Conservation (phyloP, 2,113 vertebrate species). For the Charadrius vociferus region DNA sequence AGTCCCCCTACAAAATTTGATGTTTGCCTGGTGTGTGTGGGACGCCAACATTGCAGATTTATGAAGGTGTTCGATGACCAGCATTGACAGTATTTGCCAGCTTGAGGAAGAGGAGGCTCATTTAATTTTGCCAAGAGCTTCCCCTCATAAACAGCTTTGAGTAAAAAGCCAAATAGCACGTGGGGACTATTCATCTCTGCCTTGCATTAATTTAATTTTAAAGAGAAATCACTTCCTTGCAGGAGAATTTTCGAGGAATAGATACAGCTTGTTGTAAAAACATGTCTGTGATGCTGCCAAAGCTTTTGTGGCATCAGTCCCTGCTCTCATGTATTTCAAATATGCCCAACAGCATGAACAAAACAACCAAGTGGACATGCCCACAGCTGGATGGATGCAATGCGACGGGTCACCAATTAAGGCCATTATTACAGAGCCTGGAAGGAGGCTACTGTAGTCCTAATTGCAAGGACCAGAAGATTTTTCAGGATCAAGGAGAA, state of each 20-base stretch:
- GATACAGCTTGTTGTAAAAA: background rate
- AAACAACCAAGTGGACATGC: background rate
- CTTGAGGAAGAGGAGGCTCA: background rate
- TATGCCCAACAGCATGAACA: background rate
- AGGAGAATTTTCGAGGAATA: constrained; percentile 34
- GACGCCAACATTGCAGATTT: background rate
- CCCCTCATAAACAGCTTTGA: constrained; percentile 44
- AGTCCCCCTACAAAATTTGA: constrained; percentile 47
- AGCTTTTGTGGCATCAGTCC: background rate
- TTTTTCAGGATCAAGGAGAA: constrained; percentile 1
- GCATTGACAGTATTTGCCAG: constrained; percentile 9
- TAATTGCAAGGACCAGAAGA: background rate
- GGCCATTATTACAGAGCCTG: background rate
- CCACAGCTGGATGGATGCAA: background rate
- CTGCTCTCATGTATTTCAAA: background rate
- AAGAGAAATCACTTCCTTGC: constrained; percentile 15
- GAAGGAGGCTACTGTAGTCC: background rate
- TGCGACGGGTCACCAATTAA: background rate
- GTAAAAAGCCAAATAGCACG: constrained; percentile 9
- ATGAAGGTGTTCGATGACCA: background rate
- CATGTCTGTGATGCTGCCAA: background rate
- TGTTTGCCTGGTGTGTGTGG: constrained; percentile 15
- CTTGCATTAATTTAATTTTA: constrained; percentile 46
- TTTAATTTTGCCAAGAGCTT: constrained; percentile 44
- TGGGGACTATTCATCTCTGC: constrained; percentile 30